Base-by-base conservation (phyloP, 2,797 vertebrate genomes). In the Argyrosomus regius region DNA sequence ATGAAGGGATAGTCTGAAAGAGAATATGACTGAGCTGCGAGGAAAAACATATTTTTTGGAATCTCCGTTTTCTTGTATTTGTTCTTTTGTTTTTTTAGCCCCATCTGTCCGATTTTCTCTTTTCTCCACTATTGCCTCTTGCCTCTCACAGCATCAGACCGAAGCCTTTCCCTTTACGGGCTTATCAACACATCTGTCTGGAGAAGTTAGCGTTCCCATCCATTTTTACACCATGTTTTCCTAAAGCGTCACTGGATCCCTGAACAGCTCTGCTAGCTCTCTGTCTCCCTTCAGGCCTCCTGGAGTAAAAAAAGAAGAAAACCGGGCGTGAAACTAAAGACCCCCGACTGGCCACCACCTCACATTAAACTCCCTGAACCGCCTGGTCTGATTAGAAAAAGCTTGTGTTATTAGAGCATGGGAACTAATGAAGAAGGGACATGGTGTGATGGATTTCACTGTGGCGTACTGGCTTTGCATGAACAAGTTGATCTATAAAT, bases 171-270 rank as follows among this genome's bases (percentile, higher is more conserved):
- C 88, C 82, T 88, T 54, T 24, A 83, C 88, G 91, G 81, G 75
- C 84, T 91, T 93, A 92, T 93, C 92, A 91, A 92, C 91, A 93
- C 94, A 94, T 89, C 89, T 94, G 94, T 94, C 94, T 73, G 63
- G 64, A 77, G 58, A 69, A 73, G 88, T 95, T 94, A 94, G 91
- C 16, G 72, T 88, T 93, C 86, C 82, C 92, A 93, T 95, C 87
- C 91, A 92, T 95, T 93, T 93, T 87, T 88, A 92, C 82, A 82
- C 88, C 64, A 3, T 94, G 93, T 95, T 95, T 94, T 93, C 83
- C 87, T 86, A 86, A 89, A 85, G 83, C 24, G 90, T 91, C 91
- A 93, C 87, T 70, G 82, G 93, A 95, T 94, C 92, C 93, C 82
- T 0, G 41, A 83, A 83, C 66, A 67, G 68, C 64, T 76, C 75